phyloP scores from a whole-genome alignment of 1,140 invertebrate genomes.

The Mactra quadrangularis region DNA sequence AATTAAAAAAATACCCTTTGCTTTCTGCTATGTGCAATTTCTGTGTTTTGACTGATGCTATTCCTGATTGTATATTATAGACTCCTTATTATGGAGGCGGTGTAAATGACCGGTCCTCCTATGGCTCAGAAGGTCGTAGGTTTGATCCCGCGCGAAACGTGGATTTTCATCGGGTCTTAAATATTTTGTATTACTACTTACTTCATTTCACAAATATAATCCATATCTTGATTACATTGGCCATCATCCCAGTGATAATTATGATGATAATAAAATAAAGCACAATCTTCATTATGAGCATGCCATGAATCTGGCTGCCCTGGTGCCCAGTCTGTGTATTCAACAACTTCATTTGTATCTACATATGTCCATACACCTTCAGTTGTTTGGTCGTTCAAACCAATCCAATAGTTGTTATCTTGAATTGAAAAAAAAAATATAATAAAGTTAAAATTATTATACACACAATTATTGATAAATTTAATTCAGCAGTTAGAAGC shows the following conservation, averaged over 20 bases:
- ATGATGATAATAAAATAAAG: background rate
- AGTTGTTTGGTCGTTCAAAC: background rate
- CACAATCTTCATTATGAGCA: conserved; percentile 23
- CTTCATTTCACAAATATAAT: background rate
- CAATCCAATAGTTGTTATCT: conserved; percentile 19
- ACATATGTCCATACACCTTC: conserved; percentile 16
- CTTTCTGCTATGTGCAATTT: too few relatives aligned
- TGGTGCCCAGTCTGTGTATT: conserved; percentile 4
- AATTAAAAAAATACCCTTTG: too few relatives aligned
- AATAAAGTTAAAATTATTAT: too few relatives aligned
- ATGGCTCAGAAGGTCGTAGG: too few relatives aligned
- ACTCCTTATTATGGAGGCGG: too few relatives aligned
- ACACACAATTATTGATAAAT: too few relatives aligned
- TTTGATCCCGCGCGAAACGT: too few relatives aligned
- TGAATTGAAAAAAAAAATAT: background rate
- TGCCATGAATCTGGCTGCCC: conserved; percentile 18
- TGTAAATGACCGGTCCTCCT: too few relatives aligned
- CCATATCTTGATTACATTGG: background rate
- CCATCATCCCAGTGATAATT: conserved; percentile 10
- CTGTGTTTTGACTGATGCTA: too few relatives aligned
- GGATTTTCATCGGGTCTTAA: too few relatives aligned
- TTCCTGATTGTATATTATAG: too few relatives aligned
- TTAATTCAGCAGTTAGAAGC: too few relatives aligned
- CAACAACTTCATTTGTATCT: background rate
- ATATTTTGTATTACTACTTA: background rate